Conservation (phyloP, 2,888 invertebrate genomes). For the Allolobophora icterica region DNA sequence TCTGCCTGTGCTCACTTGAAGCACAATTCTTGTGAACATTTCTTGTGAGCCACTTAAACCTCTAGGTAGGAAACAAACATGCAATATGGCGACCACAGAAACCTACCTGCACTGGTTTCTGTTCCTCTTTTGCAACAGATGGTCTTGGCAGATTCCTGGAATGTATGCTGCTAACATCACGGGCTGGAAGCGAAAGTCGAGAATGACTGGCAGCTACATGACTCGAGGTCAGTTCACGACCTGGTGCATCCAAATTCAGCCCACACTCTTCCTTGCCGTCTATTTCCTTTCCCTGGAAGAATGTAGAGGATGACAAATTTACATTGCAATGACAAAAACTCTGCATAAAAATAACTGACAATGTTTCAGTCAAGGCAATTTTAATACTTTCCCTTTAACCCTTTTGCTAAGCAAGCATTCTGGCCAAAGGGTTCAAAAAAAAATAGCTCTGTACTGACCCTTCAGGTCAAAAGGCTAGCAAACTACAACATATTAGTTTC, state of each 20-base stretch:
- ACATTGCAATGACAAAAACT: background rate
- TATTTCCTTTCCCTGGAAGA: background rate
- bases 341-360: background rate
- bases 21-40: too few species aligned
- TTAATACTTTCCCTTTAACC: too few species aligned
- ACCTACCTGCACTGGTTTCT: background rate
- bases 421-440: too few species aligned
- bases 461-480: too few species aligned
- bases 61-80: background rate
- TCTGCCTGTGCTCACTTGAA: background rate
- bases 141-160: conserved; percentile 2
- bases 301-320: background rate
- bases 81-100: background rate
- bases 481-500: too few species aligned
- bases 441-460: too few species aligned
- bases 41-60: background rate
- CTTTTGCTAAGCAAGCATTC: too few species aligned
- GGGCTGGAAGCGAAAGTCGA: background rate
- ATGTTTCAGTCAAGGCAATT: background rate
- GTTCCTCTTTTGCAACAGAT: background rate
- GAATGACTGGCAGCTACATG: background rate
- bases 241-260: background rate
- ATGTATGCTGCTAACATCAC: background rate
- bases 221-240: background rate
- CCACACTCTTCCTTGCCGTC: background rate